A percentile compares a stretch with the other conserved stretches of the same genome.
These are phyloP conservation scores for Propithecus perrieri DNA, from an alignment of 2,797 vertebrate species.

Conservation along the genomic window DNA sequence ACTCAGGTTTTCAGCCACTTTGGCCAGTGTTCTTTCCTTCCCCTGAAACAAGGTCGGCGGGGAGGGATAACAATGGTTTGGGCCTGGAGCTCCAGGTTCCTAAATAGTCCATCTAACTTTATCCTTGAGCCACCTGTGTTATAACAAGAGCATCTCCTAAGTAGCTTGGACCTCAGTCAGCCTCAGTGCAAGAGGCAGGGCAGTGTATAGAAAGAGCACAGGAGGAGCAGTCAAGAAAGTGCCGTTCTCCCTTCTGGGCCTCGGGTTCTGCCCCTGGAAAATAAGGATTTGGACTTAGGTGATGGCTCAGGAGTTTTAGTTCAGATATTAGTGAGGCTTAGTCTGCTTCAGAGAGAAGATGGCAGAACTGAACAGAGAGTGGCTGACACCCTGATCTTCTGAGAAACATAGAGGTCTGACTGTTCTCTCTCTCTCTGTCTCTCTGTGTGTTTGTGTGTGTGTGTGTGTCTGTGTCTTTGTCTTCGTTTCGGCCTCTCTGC, in stretches of 20 bases:
- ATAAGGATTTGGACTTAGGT: background rate
- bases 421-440: background rate
- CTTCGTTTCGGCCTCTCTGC: background rate
- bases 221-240: background rate
- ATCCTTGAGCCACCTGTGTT: background rate
- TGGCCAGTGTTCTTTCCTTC: background rate
- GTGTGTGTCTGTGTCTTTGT: background rate
- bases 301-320: background rate
- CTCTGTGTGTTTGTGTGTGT: too few relatives aligned
- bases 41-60: background rate
- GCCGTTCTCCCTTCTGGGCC: background rate
- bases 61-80: background rate
- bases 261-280: background rate
- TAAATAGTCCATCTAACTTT: background rate
- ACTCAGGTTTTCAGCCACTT: background rate
- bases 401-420: background rate
- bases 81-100: background rate
- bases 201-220: accelerated
- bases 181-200: background rate
- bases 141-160: background rate
- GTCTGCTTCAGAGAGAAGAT: background rate
- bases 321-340: background rate
- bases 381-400: background rate
- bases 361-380: background rate
- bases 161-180: background rate